Conservation (phyloP, 2,113 vertebrate species). For the Caranx ignobilis region DNA sequence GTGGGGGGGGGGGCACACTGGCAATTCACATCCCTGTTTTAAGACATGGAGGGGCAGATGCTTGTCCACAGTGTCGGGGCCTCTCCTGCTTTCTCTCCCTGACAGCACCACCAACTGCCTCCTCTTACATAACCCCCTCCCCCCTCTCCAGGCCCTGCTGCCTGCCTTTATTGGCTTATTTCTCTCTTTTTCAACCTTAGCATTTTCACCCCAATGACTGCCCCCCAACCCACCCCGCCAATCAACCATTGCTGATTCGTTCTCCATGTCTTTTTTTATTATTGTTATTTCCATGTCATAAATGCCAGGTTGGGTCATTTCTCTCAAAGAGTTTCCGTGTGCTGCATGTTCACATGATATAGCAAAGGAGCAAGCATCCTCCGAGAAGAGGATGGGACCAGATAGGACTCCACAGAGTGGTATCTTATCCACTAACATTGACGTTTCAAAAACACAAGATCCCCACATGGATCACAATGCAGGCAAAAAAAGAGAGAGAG, state of each 20-base stretch:
- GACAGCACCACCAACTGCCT: conserved; percentile 80
- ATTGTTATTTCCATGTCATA: not conserved
- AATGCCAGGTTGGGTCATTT: conserved; percentile 19
- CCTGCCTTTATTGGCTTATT: conserved; percentile 82
- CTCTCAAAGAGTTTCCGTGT: conserved; percentile 9
- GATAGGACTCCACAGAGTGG: not conserved
- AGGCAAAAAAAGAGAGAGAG: not conserved
- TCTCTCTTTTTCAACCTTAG: conserved; percentile 75
- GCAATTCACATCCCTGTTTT: conserved; percentile 46
- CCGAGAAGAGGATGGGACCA: conserved; percentile 23
- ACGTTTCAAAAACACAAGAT: conserved; percentile 15
- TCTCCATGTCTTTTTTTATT: conserved; percentile 21
- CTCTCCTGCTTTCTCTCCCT: conserved; percentile 68
- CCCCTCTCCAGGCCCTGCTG: conserved; percentile 68
- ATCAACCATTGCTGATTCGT: conserved; percentile 28
- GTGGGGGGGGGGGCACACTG: not conserved
- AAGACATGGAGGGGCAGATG: conserved; percentile 73
- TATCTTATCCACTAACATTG: conserved; percentile 3
- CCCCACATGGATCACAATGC: conserved; percentile 10
- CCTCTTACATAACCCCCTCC: conserved; percentile 85
- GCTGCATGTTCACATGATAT: conserved; percentile 27
- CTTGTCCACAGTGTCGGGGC: conserved; percentile 74
- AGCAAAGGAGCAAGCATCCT: conserved; percentile 15
- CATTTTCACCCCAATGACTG: conserved; percentile 67
- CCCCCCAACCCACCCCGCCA: not conserved